Evolutionary conservation across 1,140 invertebrate species (phyloP).

Genomic region (Macrostomum lignano): DNA sequence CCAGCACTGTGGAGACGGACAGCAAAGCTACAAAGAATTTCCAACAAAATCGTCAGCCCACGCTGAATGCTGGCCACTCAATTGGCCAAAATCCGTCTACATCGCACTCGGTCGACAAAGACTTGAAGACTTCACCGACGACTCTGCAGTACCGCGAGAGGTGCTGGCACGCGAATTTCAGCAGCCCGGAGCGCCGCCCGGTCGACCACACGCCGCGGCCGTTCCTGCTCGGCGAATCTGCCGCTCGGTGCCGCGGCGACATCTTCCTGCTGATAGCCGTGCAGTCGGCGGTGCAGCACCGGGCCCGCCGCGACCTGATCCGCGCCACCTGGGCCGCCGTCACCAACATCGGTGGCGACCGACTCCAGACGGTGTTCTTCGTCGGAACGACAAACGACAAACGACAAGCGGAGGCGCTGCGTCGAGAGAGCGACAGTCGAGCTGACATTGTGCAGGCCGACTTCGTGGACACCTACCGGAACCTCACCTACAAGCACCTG

Average conservation of each 20-base stretch:
- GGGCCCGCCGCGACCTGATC: constrained; percentile 14
- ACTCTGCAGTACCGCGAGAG: too few species aligned
- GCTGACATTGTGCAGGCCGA: constrained; percentile 47
- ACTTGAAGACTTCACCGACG: too few species aligned
- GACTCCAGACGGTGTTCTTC: constrained; percentile 34
- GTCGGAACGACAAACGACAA: constrained; percentile 33
- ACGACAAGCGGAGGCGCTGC: constrained; percentile 27
- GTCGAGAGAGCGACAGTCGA: constrained; percentile 34
- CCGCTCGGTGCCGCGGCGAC: not conserved
- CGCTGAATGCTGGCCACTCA: too few species aligned
- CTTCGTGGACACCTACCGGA: constrained; percentile 47
- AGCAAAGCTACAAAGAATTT: too few species aligned
- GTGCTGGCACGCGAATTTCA: too few species aligned
- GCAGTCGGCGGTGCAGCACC: constrained; percentile 8
- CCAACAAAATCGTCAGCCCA: too few species aligned
- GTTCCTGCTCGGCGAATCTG: not conserved
- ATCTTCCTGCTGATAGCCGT: constrained; percentile 7
- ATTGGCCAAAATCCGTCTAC: too few species aligned
- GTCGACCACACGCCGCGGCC: not conserved
- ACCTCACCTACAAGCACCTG: constrained; percentile 57
- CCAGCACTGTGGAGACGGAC: too few species aligned
- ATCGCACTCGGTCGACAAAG: too few species aligned
- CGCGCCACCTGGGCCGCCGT: constrained; percentile 20
- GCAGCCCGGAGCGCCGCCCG: too few species aligned
- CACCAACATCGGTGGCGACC: constrained; percentile 8